Evolutionary conservation across 2,888 invertebrate species (phyloP).

Genomic region (Cantharis flavilabris): DNA sequence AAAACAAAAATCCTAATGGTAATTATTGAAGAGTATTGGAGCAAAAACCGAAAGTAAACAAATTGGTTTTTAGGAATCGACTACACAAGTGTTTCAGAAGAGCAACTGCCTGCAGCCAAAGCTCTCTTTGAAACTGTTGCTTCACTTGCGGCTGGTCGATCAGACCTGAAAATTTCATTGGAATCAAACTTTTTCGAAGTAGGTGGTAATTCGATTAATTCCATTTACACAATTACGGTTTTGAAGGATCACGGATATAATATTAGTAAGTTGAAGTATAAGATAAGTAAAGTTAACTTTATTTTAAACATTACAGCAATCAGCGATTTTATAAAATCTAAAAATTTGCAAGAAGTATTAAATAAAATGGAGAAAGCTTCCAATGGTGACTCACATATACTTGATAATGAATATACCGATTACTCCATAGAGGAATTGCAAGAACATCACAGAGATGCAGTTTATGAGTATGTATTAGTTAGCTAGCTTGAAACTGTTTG

Average conservation of each 20-base stretch:
- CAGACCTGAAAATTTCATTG: constrained; percentile 64
- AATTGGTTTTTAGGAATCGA: constrained; percentile 62
- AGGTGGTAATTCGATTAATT: constrained; percentile 86
- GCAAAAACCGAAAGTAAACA: background rate
- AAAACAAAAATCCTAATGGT: constrained; percentile 36
- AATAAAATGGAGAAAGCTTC: constrained; percentile 58
- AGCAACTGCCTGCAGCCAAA: constrained; percentile 66
- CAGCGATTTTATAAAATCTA: constrained; percentile 76
- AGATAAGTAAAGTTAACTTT: too few species aligned
- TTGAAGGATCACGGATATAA: constrained; percentile 76
- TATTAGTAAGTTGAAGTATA: constrained; percentile 62
- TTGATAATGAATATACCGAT: constrained; percentile 40
- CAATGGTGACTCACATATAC: constrained; percentile 34
- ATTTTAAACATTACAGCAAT: constrained; percentile 56
- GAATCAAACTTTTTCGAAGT: constrained; percentile 80
- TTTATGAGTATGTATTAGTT: constrained; percentile 63
- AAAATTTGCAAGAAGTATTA: constrained; percentile 71
- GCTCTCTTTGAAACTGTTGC: constrained; percentile 77
- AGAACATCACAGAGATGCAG: constrained; percentile 67
- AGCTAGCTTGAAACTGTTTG: too few species aligned
- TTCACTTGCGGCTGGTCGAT: constrained; percentile 69
- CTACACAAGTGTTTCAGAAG: constrained; percentile 65
- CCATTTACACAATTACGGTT: constrained; percentile 78
- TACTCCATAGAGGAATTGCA: constrained; percentile 61
- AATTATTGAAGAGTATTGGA: background rate